A percentile compares a stretch with the other conserved stretches of the same genome.
Evolutionary conservation across 2,888 invertebrate species (phyloP).

Genomic region (Ceraclea dissimilis): DNA sequence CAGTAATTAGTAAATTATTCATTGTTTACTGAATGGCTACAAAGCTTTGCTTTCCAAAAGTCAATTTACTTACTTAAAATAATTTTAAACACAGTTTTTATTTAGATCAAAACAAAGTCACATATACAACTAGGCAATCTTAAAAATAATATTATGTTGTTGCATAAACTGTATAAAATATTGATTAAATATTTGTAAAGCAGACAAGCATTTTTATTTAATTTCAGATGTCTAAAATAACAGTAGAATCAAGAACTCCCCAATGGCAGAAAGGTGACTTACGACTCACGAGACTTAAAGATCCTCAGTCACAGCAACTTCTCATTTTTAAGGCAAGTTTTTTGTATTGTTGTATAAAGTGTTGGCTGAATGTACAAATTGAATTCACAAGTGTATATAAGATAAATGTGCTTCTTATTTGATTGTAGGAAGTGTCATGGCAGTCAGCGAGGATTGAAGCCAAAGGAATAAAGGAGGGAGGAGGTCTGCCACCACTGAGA

Average conservation of each 20-base stretch:
- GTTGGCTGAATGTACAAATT: too few species aligned
- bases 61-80: background rate
- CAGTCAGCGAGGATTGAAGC: constrained; percentile 95
- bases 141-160: too few species aligned
- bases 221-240: constrained; percentile 79
- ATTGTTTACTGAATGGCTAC: too few species aligned
- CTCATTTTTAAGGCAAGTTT: constrained; percentile 76
- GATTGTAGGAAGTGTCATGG: constrained; percentile 90
- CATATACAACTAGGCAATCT: too few species aligned
- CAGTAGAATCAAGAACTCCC: constrained; percentile 90
- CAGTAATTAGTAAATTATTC: too few species aligned
- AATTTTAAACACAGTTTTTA: background rate
- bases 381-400: too few species aligned
- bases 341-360: background rate
- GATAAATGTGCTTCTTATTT: background rate
- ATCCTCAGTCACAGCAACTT: constrained; percentile 78
- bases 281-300: constrained; percentile 85
- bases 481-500: constrained; percentile 77
- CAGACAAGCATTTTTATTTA: too few species aligned
- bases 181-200: too few species aligned
- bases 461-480: constrained; percentile 63
- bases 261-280: constrained; percentile 84
- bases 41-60: background rate
- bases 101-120: background rate
- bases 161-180: too few species aligned